Evolutionary conservation across 2,888 invertebrate genomes (phyloP).

Genomic region (Leptarthrus brevirostris): DNA sequence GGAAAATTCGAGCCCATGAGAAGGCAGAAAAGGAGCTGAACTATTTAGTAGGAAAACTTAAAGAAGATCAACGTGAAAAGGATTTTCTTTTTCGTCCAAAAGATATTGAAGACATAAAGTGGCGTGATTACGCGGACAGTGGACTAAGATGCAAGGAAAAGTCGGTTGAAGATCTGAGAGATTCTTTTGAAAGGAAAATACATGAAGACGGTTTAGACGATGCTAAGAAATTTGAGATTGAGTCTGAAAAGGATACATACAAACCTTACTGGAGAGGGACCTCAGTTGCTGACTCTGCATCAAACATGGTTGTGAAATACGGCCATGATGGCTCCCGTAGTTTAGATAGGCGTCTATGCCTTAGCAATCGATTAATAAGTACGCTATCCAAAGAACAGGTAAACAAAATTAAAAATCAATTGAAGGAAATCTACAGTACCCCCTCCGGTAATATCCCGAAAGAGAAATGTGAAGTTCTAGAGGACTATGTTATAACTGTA

Average conservation of each 20-base stretch:
- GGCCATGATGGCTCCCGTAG: conserved; percentile 66
- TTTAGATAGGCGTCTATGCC: conserved; percentile 68
- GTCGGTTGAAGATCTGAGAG: conserved; percentile 87
- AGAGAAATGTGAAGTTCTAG: conserved; percentile 63
- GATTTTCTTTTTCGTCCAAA: conserved; percentile 85
- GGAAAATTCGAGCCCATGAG: conserved; percentile 80
- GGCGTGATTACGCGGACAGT: conserved; percentile 80
- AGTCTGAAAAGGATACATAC: conserved; percentile 75
- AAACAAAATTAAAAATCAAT: conserved; percentile 80
- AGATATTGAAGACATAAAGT: conserved; percentile 78
- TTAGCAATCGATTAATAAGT: conserved; percentile 83
- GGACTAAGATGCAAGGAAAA: conserved; percentile 85
- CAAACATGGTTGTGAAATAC: conserved; percentile 74
- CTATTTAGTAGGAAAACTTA: conserved; percentile 79
- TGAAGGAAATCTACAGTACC: conserved; percentile 83
- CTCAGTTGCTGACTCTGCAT: conserved; percentile 84
- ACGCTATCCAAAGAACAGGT: conserved; percentile 87
- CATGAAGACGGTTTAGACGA: conserved; percentile 69
- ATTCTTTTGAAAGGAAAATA: conserved; percentile 77
- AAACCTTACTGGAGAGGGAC: conserved; percentile 87
- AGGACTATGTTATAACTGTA: conserved; percentile 75
- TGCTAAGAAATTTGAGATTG: conserved; percentile 65
- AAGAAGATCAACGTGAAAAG: conserved; percentile 82
- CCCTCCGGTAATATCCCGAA: conserved; percentile 61
- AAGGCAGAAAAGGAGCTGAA: conserved; percentile 85